Percentiles rank a stretch among this genome's conserved stretches.
phyloP scores from a whole-genome alignment of 1,140 invertebrate genomes.

The Drosophila serrata region DNA sequence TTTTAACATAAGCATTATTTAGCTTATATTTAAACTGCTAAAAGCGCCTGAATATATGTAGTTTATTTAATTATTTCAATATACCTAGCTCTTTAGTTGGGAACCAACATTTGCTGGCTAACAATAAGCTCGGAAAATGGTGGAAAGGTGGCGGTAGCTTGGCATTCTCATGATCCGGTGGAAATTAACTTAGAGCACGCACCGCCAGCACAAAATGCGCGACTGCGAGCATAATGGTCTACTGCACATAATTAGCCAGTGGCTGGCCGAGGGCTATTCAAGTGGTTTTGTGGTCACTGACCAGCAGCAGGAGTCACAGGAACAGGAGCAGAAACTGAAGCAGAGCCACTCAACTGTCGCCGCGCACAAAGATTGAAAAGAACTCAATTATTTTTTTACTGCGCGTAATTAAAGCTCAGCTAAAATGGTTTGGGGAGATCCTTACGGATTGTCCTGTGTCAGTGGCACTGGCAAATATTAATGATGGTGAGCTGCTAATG shows the following conservation, averaged over 20 bases:
- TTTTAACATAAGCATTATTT: not conserved
- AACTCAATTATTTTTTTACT: constrained; percentile 81
- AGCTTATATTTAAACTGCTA: not conserved
- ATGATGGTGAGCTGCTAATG: constrained; percentile 66
- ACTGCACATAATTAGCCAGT: constrained; percentile 76
- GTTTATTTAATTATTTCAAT: constrained; percentile 1
- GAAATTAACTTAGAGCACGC: constrained; percentile 80
- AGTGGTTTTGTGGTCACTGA: constrained; percentile 62
- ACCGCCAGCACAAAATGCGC: constrained; percentile 46
- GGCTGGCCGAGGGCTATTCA: constrained; percentile 39
- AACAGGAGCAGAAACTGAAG: constrained; percentile 1
- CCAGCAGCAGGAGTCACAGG: constrained; percentile 26
- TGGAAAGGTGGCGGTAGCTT: constrained; percentile 49
- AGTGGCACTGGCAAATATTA: constrained; percentile 69
- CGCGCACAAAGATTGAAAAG: constrained; percentile 70
- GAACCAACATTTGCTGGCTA: constrained; percentile 5
- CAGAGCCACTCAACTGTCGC: constrained; percentile 36
- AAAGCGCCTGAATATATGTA: not conserved
- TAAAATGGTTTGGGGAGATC: constrained; percentile 6
- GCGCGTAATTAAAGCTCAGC: constrained; percentile 66
- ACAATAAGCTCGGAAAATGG: constrained; percentile 41
- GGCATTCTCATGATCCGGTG: constrained; percentile 56
- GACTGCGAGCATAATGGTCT: constrained; percentile 65
- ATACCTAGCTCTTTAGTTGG: not conserved
- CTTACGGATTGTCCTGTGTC: constrained; percentile 46